Evolutionary conservation across 2,888 invertebrate genomes (phyloP).

Genomic region (Cheiracanthium punctorium): DNA sequence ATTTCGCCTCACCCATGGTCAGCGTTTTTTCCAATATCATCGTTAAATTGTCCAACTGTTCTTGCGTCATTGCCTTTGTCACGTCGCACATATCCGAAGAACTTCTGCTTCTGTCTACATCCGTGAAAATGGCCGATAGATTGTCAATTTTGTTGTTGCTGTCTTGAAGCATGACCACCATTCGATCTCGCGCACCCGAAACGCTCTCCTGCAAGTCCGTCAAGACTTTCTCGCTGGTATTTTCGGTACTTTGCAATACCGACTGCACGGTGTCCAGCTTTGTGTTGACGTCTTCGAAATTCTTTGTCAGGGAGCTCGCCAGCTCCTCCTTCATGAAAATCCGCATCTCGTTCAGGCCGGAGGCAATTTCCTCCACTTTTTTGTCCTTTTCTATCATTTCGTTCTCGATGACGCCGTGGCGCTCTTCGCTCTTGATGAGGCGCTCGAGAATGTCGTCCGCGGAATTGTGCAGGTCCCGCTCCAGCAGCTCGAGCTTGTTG

Average conservation of each 20-base stretch:
- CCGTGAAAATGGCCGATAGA: slow-evolving; percentile 35
- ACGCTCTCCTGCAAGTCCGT: slow-evolving; percentile 16
- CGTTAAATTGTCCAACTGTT: slow-evolving; percentile 64
- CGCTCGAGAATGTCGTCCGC: slow-evolving; percentile 67
- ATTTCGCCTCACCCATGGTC: slow-evolving; percentile 60
- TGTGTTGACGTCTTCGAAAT: slow-evolving; percentile 22
- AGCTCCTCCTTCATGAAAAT: slow-evolving; percentile 60
- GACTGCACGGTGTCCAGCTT: slow-evolving; percentile 5
- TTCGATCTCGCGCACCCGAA: slow-evolving; percentile 17
- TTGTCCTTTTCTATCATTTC: slow-evolving; percentile 28
- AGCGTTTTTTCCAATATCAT: slow-evolving; percentile 41
- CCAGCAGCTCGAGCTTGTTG: slow-evolving; percentile 66
- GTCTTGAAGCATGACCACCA: slow-evolving; percentile 26
- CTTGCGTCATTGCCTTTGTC: slow-evolving; percentile 29
- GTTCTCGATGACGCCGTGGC: slow-evolving; percentile 39
- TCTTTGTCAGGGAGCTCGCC: slow-evolving; percentile 16
- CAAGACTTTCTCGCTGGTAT: slow-evolving; percentile 31
- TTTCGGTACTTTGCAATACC: slow-evolving; percentile 6
- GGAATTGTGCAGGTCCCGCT: slow-evolving; percentile 64
- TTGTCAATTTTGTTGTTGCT: slow-evolving; percentile 44
- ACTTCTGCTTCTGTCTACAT: slow-evolving; percentile 17
- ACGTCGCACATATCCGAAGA: slow-evolving; percentile 18
- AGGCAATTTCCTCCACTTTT: slow-evolving; percentile 38
- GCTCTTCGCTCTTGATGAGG: slow-evolving; percentile 68
- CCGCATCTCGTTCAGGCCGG: slow-evolving; percentile 34